Evolutionary conservation across 2,113 vertebrate species (phyloP).

Genomic region (Takifugu flavidus): DNA sequence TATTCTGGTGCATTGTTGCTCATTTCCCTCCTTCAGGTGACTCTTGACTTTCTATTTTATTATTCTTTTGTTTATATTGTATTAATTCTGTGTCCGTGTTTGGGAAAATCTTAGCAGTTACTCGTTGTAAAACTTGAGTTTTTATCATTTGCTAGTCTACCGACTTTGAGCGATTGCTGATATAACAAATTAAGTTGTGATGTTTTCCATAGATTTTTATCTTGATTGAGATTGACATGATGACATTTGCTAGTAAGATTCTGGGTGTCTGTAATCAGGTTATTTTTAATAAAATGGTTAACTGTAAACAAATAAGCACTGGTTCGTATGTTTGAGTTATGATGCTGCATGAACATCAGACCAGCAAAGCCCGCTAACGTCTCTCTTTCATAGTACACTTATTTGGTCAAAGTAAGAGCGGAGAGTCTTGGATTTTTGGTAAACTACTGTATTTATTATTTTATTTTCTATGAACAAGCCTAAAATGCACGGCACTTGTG

Average conservation of each 20-base stretch:
- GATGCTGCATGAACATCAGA: background rate
- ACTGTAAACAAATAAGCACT: constrained; percentile 25
- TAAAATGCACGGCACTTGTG: constrained; percentile 29
- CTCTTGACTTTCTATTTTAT: constrained; percentile 44
- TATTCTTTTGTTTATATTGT: constrained; percentile 56
- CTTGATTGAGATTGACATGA: constrained; percentile 47
- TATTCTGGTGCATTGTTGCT: constrained; percentile 37
- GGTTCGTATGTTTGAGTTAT: constrained; percentile 9
- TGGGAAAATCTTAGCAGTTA: constrained; percentile 53
- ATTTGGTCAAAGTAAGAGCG: constrained; percentile 12
- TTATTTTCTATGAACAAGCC: constrained; percentile 23
- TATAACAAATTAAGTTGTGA: constrained; percentile 66
- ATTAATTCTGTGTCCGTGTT: constrained; percentile 56
- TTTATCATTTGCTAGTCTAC: constrained; percentile 57
- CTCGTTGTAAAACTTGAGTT: constrained; percentile 68
- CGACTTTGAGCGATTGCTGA: constrained; percentile 62
- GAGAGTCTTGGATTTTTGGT: constrained; percentile 15
- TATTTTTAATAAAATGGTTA: constrained; percentile 79
- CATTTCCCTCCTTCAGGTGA: constrained; percentile 37
- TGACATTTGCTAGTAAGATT: constrained; percentile 63
- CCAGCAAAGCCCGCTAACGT: background rate
- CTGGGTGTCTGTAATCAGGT: constrained; percentile 76
- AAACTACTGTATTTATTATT: constrained; percentile 62
- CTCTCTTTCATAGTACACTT: no score
- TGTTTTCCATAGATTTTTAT: constrained; percentile 67